Evolutionary conservation across 1,140 invertebrate genomes (phyloP).

Genomic region (Hypothenemus hampei): DNA sequence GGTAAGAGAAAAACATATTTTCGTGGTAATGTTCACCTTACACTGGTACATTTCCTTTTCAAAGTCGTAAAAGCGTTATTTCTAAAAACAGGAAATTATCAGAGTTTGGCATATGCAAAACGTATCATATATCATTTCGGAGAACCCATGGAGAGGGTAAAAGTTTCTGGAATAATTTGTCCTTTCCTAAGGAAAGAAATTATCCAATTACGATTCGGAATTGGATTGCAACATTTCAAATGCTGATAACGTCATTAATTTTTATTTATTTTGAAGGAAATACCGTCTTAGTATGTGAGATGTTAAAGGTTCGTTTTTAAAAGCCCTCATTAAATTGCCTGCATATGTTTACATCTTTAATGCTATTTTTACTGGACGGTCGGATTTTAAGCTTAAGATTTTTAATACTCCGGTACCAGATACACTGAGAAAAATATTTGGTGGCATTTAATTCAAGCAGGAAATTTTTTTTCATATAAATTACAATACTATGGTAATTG

Average conservation of each 20-base stretch:
- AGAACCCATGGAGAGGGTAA: no score
- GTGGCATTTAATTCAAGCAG: no score
- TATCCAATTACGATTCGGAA: constrained; percentile 7
- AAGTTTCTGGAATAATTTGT: neutral
- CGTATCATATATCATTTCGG: constrained; percentile 10
- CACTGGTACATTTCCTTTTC: no score
- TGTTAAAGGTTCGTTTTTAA: constrained; percentile 6
- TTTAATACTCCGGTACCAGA: neutral
- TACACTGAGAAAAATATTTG: constrained; percentile 1
- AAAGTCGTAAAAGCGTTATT: no score
- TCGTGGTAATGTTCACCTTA: no score
- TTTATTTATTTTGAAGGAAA: constrained; percentile 15
- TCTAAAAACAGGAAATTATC: constrained; percentile 11
- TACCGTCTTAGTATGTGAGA: constrained; percentile 4
- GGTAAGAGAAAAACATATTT: no score
- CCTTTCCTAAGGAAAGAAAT: constrained; percentile 9
- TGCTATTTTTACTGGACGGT: constrained; percentile 14
- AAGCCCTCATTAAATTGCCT: constrained; percentile 9
- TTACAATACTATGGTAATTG: no score
- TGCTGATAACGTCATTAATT: neutral
- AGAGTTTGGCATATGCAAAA: constrained; percentile 9
- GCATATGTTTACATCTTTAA: constrained; percentile 14
- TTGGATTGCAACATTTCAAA: constrained; percentile 9
- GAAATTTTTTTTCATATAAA: no score
- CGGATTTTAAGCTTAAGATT: constrained; percentile 8